Percentiles rank a stretch among this genome's conserved stretches.
phyloP scores from a whole-genome alignment of 2,113 vertebrate genomes.

The Eclectus roratus region DNA sequence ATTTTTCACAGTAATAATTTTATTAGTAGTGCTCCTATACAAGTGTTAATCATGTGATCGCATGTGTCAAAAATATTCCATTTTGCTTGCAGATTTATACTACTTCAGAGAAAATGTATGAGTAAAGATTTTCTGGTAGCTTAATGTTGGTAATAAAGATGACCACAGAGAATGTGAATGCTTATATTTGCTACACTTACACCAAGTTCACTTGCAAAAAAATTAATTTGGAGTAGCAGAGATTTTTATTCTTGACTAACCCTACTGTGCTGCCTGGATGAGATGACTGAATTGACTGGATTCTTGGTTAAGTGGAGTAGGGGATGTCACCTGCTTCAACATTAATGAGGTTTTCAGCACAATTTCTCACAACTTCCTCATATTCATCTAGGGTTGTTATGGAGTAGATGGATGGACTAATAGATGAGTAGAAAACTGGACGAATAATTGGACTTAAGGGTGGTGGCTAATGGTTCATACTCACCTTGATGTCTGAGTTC shows the following conservation, averaged over 20 bases:
- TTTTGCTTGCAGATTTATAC: slow-evolving; percentile 3
- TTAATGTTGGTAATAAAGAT: not conserved
- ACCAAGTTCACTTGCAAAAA: not conserved
- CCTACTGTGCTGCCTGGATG: rapidly evolving
- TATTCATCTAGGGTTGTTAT: not conserved
- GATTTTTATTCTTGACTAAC: not conserved
- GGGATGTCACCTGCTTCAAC: not conserved
- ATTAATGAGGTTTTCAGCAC: not conserved
- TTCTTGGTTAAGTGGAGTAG: not conserved
- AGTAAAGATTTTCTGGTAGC: slow-evolving; percentile 12
- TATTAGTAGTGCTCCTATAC: not conserved
- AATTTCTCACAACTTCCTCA: not conserved
- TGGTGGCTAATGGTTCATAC: not conserved
- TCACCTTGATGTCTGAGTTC: not conserved
- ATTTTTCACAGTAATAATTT: slow-evolving; percentile 11
- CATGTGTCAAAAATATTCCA: slow-evolving; percentile 10
- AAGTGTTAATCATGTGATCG: slow-evolving; percentile 35
- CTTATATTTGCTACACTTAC: not conserved
- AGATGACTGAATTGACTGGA: not conserved
- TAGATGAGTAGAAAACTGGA: not conserved
- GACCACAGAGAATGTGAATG: not conserved
- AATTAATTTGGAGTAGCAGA: not conserved
- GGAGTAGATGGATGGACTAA: not conserved
- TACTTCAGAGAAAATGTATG: not conserved
- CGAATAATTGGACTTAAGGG: rapidly evolving